Percentiles rank a stretch among this genome's conserved stretches.
Evolutionary conservation across 1,140 invertebrate genomes (phyloP).

Genomic region (Zaprionus taronus): DNA sequence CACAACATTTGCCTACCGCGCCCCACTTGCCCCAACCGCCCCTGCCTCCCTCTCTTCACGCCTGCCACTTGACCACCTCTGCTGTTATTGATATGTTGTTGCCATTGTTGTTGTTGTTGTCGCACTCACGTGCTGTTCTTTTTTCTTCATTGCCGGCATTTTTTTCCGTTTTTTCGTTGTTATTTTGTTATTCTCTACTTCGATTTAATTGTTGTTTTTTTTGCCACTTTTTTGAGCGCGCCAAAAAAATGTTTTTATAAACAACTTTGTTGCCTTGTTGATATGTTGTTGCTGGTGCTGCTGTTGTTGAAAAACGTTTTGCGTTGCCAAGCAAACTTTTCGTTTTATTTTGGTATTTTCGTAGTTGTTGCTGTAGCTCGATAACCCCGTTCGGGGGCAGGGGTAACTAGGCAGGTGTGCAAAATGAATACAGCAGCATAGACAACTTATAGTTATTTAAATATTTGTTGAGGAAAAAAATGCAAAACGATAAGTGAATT

Average conservation of each 20-base stretch:
- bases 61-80: slow-evolving; percentile 12
- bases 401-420: slow-evolving; percentile 63
- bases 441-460: slow-evolving; percentile 5
- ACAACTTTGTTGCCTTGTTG: slow-evolving; percentile 49
- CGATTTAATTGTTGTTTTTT: slow-evolving; percentile 58
- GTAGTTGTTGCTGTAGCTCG: slow-evolving; percentile 29
- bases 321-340: slow-evolving; percentile 67
- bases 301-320: slow-evolving; percentile 26
- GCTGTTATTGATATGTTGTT: slow-evolving; percentile 36
- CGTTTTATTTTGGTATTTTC: slow-evolving; percentile 38
- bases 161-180: slow-evolving; percentile 24
- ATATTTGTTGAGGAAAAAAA: slow-evolving; percentile 34
- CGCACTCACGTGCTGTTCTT: slow-evolving; percentile 50
- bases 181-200: slow-evolving; percentile 37
- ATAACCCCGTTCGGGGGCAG: slow-evolving; percentile 38
- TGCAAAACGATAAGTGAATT: slow-evolving; percentile 63
- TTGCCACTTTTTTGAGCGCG: slow-evolving; percentile 34
- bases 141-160: slow-evolving; percentile 41
- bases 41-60: neutral
- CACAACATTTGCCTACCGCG: slow-evolving; percentile 45
- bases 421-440: neutral
- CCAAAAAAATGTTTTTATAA: slow-evolving; percentile 53
- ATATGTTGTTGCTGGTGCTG: slow-evolving; percentile 25
- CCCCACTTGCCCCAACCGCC: neutral
- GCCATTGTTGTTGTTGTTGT: slow-evolving; percentile 43